These are phyloP conservation scores for Podarcis siculus DNA, from an alignment of 2,797 vertebrate genomes.

Conservation along the genomic window DNA sequence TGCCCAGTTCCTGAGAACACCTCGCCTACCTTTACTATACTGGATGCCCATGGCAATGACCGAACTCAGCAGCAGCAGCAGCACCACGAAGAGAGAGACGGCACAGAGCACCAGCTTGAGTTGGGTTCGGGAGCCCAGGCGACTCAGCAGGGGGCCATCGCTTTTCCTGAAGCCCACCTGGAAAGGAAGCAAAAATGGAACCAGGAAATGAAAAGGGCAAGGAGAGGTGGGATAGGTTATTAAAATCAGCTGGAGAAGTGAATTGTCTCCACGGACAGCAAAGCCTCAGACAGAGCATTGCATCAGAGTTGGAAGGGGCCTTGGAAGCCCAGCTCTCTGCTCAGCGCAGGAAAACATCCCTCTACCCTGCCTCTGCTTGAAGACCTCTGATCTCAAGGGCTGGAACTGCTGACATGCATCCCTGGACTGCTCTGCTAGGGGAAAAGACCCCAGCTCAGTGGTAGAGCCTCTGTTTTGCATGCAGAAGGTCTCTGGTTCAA, in stretches of 20 bases:
- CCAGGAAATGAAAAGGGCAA: slow-evolving; percentile 17
- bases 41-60: slow-evolving; percentile 85
- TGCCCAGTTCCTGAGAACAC: too few relatives aligned
- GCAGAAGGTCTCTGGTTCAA: too few relatives aligned
- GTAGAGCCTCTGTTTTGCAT: too few relatives aligned
- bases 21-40: slow-evolving; percentile 84
- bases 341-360: background rate
- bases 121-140: slow-evolving; percentile 83
- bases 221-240: background rate
- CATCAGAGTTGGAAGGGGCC: background rate
- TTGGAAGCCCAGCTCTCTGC: background rate
- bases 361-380: too few relatives aligned
- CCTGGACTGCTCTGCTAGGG: too few relatives aligned
- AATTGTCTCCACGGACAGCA: background rate
- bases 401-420: background rate
- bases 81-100: slow-evolving; percentile 79
- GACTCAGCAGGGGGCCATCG: slow-evolving; percentile 75
- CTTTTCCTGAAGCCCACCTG: slow-evolving; percentile 93
- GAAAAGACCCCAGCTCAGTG: too few relatives aligned
- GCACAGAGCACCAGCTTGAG: slow-evolving; percentile 86
- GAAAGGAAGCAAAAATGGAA: slow-evolving; percentile 30
- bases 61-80: slow-evolving; percentile 84
- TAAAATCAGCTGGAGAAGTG: background rate
- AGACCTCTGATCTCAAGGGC: background rate
- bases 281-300: background rate